Evolutionary conservation across 92 coral and sea anemone genomes (phyloP).

Genomic region (Paragorgia papillata): DNA sequence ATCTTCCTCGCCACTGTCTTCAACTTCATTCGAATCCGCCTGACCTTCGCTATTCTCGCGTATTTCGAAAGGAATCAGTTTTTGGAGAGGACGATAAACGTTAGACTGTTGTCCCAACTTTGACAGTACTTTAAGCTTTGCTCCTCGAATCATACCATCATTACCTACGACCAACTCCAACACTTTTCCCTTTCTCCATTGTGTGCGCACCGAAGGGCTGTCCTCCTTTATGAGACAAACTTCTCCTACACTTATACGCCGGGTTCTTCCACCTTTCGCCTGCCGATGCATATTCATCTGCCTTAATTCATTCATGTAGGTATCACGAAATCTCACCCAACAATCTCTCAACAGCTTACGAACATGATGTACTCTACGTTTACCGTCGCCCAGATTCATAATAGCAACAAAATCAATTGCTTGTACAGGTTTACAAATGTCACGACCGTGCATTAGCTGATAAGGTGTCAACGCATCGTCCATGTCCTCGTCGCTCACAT

Average conservation of each 20-base stretch:
- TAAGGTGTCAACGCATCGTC: slow-evolving; percentile 36
- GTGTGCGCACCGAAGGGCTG: background rate
- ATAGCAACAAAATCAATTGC: background rate
- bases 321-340: slow-evolving; percentile 37
- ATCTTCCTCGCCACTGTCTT: background rate
- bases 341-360: slow-evolving; percentile 34
- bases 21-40: background rate
- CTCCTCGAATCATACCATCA: slow-evolving; percentile 4
- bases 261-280: background rate
- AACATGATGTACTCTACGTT: slow-evolving; percentile 7
- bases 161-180: background rate
- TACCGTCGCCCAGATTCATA: slow-evolving; percentile 2
- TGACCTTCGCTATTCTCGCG: background rate
- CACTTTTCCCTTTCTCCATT: background rate
- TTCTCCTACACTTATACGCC: background rate
- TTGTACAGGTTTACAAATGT: background rate
- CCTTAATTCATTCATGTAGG: slow-evolving; percentile 7
- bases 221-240: background rate
- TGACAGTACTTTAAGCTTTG: slow-evolving; percentile 1
- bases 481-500: slow-evolving; percentile 39
- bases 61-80: slow-evolving; percentile 9
- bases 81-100: background rate
- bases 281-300: slow-evolving; percentile 15
- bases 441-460: slow-evolving; percentile 37
- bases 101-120: background rate